Conservation (phyloP, 2,888 invertebrate species). For the Drosophila buzzatii region DNA sequence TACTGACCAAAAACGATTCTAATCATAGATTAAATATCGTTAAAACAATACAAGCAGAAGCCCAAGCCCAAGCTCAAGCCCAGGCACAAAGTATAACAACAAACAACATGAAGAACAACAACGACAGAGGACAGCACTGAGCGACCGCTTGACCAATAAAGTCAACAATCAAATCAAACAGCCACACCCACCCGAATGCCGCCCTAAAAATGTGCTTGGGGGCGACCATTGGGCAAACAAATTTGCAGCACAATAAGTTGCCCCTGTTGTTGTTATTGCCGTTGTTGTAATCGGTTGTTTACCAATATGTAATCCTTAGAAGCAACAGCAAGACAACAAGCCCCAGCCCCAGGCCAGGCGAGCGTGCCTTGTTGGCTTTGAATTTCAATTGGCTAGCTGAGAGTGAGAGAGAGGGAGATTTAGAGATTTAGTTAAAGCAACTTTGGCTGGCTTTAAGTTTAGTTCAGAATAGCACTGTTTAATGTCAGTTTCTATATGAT, state of each 20-base stretch:
- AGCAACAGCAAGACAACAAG: conserved; percentile 61
- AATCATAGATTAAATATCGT: conserved; percentile 80
- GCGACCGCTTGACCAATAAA: conserved; percentile 74
- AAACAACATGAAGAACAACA: conserved; percentile 4
- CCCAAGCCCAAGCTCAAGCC: conserved; percentile 18
- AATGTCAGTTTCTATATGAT: conserved; percentile 1
- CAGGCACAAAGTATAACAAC: conserved; percentile 16
- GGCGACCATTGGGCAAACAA: conserved; percentile 64
- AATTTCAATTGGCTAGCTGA: conserved; percentile 61
- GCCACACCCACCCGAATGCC: conserved; percentile 3
- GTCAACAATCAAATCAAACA: conserved; percentile 80
- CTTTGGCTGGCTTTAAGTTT: conserved; percentile 24
- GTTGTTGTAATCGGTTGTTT: conserved; percentile 74
- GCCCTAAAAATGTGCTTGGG: conserved; percentile 9
- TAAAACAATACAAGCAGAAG: conserved; percentile 58
- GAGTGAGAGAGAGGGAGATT: neutral
- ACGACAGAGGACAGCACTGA: conserved; percentile 33
- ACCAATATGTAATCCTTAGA: conserved; percentile 79
- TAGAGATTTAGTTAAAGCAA: neutral
- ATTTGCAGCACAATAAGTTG: conserved; percentile 74
- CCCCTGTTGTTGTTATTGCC: conserved; percentile 45
- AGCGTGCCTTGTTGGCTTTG: conserved; percentile 40
- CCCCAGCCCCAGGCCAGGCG: neutral
- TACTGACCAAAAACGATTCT: conserved; percentile 61
- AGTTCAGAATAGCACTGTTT: conserved; percentile 32